A percentile compares a stretch with the other conserved stretches of the same genome.
These are phyloP conservation scores for Monochamus saltuarius DNA, from an alignment of 1,140 invertebrate species.

Conservation along the genomic window DNA sequence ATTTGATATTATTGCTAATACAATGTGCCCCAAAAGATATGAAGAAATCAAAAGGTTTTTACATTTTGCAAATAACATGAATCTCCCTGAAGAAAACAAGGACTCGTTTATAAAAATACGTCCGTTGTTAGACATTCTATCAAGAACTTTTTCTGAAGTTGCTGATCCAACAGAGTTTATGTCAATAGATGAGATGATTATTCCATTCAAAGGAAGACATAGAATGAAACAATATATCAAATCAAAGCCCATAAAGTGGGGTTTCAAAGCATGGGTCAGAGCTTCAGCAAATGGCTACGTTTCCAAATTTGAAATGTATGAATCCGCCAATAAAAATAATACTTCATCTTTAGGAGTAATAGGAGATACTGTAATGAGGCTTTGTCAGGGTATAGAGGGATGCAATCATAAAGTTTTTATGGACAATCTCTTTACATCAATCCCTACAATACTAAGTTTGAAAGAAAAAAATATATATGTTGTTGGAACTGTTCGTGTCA, in stretches of 20 bases:
- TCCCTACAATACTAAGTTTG: too few species aligned
- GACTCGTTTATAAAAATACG: constrained; percentile 10
- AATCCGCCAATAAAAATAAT: constrained; percentile 30
- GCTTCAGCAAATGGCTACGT: constrained; percentile 35
- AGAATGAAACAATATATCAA: constrained; percentile 31
- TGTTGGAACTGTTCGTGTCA: too few species aligned
- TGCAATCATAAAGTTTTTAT: constrained; percentile 27
- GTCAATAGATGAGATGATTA: constrained; percentile 18
- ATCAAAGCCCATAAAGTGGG: constrained; percentile 29
- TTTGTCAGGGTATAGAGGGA: constrained; percentile 8
- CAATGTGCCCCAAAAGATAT: constrained; percentile 2
- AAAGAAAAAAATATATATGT: too few species aligned
- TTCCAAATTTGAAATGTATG: constrained; percentile 26
- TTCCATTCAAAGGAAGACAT: constrained; percentile 20
- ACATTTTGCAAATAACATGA: constrained; percentile 9
- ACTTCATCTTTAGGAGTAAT: constrained; percentile 11
- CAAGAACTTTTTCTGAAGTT: constrained; percentile 8
- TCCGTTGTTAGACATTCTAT: constrained; percentile 4
- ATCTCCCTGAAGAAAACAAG: neutral
- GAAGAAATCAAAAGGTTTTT: constrained; percentile 17
- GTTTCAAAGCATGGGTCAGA: neutral
- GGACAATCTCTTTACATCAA: constrained; percentile 31
- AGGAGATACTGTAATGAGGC: constrained; percentile 12
- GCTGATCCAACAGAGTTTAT: constrained; percentile 6
- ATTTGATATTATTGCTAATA: constrained; percentile 12